Evolutionary conservation across 2,888 invertebrate species (phyloP).

Genomic region (Drosophila engyochracea): DNA sequence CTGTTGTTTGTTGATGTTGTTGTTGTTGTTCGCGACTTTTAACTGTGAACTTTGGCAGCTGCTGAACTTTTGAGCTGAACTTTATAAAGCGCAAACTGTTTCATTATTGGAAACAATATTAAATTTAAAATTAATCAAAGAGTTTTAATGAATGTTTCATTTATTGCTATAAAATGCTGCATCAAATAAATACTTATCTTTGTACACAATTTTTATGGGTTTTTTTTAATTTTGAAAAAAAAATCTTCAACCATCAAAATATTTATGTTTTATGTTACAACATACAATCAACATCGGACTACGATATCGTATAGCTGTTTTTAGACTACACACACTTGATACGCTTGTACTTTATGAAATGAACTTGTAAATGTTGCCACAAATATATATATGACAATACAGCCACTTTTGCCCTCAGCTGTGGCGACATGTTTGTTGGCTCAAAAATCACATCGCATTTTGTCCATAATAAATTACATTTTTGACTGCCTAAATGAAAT

Average conservation of each 20-base stretch:
- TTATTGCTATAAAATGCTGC: not conserved
- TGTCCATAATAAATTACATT: slow-evolving; percentile 68
- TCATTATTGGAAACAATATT: not conserved
- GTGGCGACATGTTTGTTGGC: slow-evolving; percentile 24
- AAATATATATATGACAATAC: not conserved
- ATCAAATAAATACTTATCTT: not conserved
- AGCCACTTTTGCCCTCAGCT: slow-evolving; percentile 6
- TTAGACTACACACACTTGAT: not conserved
- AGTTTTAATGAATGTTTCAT: not conserved
- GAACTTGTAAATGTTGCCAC: slow-evolving; percentile 3
- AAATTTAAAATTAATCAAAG: not conserved
- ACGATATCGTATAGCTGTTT: not conserved
- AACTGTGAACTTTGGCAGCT: slow-evolving; percentile 44
- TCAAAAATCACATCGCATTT: slow-evolving; percentile 62
- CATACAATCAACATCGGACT: not conserved
- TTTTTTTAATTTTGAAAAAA: not conserved
- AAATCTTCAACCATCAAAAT: not conserved
- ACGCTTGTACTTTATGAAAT: not conserved
- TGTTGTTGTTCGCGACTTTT: slow-evolving; percentile 1
- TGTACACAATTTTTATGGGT: not conserved
- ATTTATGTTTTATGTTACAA: too few species aligned
- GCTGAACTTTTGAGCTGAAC: slow-evolving; percentile 43
- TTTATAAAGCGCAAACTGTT: not conserved
- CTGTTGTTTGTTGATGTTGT: not conserved
- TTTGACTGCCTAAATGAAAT: slow-evolving; percentile 66